A percentile compares a stretch with the other conserved stretches of the same genome.
Evolutionary conservation across 1,140 invertebrate genomes (phyloP).

Genomic region (Orchestia grillus): DNA sequence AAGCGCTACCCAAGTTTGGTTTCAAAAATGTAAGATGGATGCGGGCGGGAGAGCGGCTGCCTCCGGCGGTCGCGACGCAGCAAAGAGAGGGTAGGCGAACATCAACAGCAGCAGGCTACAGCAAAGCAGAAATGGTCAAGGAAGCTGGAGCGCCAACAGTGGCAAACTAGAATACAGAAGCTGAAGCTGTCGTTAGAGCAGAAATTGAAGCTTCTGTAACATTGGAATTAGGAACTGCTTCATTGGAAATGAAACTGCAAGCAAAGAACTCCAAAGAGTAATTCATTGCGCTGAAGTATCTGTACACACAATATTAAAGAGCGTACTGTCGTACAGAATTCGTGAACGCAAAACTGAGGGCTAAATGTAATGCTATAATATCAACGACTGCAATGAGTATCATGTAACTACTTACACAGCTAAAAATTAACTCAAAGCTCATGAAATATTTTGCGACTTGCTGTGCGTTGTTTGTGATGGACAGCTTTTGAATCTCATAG

Average conservation of each 20-base stretch:
- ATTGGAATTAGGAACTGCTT: neutral
- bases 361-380: neutral
- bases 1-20: conserved; percentile 56
- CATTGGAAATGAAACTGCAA: neutral
- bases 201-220: neutral
- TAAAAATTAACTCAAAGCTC: neutral
- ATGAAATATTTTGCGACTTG: neutral
- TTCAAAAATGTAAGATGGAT: conserved; percentile 56
- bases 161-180: neutral
- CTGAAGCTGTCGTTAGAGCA: neutral
- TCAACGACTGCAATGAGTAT: neutral
- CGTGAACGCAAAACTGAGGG: neutral
- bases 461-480: neutral
- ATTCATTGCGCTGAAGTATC: neutral
- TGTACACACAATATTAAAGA: neutral
- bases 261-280: neutral
- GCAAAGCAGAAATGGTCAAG: neutral
- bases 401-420: neutral
- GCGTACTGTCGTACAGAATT: neutral
- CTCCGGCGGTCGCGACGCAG: conserved; percentile 1
- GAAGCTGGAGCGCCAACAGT: neutral
- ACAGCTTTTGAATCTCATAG: neutral
- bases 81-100: neutral
- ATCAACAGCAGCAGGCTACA: neutral
- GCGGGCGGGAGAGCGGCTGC: conserved; percentile 13